Evolutionary conservation across 2,888 invertebrate species (phyloP).

Genomic region (Cryptocheilus praepositus): DNA sequence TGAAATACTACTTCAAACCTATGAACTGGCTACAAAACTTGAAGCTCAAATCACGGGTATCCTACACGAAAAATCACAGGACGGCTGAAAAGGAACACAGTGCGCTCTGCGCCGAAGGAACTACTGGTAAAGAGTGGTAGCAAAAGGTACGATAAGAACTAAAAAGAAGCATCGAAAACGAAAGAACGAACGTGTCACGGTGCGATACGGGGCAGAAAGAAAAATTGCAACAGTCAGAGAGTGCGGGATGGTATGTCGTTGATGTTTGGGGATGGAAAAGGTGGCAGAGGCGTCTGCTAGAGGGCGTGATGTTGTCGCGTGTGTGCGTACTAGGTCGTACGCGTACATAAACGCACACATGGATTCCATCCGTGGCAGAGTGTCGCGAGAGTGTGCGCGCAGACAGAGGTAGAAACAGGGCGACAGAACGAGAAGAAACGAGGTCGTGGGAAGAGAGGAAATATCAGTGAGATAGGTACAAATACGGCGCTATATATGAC

Average conservation of each 20-base stretch:
- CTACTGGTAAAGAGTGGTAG: too few species aligned
- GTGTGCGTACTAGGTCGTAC: neutral
- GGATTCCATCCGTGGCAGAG: neutral
- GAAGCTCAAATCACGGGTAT: too few species aligned
- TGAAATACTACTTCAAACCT: too few species aligned
- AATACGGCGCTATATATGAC: slow-evolving; percentile 66
- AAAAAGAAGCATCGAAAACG: neutral
- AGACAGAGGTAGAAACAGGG: slow-evolving; percentile 16
- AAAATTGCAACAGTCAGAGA: neutral
- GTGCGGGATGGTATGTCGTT: neutral
- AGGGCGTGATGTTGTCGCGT: neutral
- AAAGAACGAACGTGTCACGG: neutral
- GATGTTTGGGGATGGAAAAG: neutral
- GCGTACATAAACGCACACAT: too few species aligned
- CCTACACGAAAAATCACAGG: too few species aligned
- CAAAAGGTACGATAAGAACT: too few species aligned
- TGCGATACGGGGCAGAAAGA: neutral
- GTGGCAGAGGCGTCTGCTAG: neutral
- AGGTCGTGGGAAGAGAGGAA: slow-evolving; percentile 46
- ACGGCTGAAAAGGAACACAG: too few species aligned
- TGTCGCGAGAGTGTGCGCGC: neutral
- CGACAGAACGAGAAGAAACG: neutral
- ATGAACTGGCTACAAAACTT: too few species aligned
- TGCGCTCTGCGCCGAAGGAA: too few species aligned
- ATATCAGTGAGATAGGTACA: slow-evolving; percentile 64